phyloP scores from a whole-genome alignment of 2,888 invertebrate genomes.

The Clusia tigrina region DNA sequence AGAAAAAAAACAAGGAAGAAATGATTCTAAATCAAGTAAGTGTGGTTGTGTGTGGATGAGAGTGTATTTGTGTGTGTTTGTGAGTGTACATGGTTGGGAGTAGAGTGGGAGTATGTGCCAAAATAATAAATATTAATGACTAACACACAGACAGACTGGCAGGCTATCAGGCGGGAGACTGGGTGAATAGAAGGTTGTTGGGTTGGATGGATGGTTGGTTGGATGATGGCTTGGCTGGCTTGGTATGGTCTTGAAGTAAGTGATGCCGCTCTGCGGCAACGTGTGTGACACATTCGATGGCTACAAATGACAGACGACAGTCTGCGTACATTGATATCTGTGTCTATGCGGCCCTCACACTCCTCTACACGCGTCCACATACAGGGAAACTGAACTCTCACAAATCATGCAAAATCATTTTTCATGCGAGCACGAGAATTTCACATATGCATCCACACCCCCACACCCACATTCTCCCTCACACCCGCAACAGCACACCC shows the following conservation, averaged over 20 bases:
- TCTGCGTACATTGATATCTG: neutral
- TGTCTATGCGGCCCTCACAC: too few species aligned
- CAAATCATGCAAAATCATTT: constrained; percentile 10
- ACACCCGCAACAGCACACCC: too few species aligned
- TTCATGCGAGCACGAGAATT: too few species aligned
- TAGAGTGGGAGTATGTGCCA: constrained; percentile 25
- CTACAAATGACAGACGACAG: constrained; percentile 5
- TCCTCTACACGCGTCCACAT: neutral
- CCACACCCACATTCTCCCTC: too few species aligned
- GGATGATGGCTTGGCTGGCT: too few species aligned
- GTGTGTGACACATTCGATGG: constrained; percentile 11
- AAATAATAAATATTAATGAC: constrained; percentile 60
- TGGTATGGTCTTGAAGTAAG: too few species aligned
- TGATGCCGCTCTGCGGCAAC: neutral
- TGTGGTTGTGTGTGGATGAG: neutral
- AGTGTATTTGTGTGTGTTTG: constrained; percentile 42
- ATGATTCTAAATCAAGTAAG: constrained; percentile 7
- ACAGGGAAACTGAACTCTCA: neutral
- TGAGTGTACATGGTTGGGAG: too few species aligned
- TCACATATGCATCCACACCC: too few species aligned
- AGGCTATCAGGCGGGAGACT: constrained; percentile 7
- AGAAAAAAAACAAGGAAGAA: neutral
- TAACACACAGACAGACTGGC: constrained; percentile 49
- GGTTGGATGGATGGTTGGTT: too few species aligned
- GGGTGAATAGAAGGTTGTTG: too few species aligned